These are phyloP conservation scores for Huso huso DNA, from an alignment of 2,797 vertebrate species.

Conservation along the genomic window DNA sequence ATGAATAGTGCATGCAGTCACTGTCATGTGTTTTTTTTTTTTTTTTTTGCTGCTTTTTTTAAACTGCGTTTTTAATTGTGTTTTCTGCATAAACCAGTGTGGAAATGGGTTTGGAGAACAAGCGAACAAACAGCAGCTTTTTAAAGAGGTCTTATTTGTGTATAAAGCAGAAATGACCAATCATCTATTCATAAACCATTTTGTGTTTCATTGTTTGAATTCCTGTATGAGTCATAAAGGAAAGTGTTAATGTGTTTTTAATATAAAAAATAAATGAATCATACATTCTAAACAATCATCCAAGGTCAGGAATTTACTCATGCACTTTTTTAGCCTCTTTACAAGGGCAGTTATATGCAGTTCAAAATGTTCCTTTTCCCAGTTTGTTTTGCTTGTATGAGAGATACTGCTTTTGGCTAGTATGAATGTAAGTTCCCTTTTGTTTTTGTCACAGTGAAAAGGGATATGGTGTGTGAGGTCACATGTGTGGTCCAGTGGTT, in stretches of 20 bases:
- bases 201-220: slow-evolving; percentile 49
- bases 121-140: slow-evolving; percentile 6
- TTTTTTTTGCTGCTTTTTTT: background rate
- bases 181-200: slow-evolving; percentile 19
- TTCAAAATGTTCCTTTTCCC: too few relatives aligned
- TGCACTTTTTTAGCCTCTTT: slow-evolving; percentile 10
- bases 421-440: too few relatives aligned
- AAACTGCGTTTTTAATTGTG: background rate
- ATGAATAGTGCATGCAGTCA: background rate
- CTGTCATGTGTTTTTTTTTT: background rate
- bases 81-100: background rate
- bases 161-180: slow-evolving; percentile 17
- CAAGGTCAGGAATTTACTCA: slow-evolving; percentile 33
- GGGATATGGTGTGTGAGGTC: too few relatives aligned
- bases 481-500: too few relatives aligned
- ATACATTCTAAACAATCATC: slow-evolving; percentile 37
- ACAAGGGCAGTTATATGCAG: slow-evolving; percentile 12
- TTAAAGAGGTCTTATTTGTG: slow-evolving; percentile 11
- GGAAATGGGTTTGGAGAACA: slow-evolving; percentile 9
- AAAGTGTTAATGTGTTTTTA: slow-evolving; percentile 47
- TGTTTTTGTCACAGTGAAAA: too few relatives aligned
- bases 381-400: too few relatives aligned
- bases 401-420: too few relatives aligned
- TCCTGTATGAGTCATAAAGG: slow-evolving; percentile 44
- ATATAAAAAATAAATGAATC: slow-evolving; percentile 46